These are phyloP conservation scores for Syndactyla subalaris DNA, from an alignment of 2,797 vertebrate genomes.

Conservation along the genomic window DNA sequence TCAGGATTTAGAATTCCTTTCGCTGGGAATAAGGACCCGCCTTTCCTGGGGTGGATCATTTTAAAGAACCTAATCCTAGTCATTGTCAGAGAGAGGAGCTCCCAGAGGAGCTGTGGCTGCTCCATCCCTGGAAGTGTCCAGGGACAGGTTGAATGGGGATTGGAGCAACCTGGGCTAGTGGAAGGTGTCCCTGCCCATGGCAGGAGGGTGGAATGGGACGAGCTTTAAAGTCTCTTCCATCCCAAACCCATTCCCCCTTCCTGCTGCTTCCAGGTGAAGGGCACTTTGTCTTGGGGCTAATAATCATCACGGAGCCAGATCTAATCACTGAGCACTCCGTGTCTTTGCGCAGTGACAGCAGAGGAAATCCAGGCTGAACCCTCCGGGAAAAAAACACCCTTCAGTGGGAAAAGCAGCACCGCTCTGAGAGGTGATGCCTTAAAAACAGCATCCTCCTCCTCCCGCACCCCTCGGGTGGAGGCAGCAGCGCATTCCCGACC, in stretches of 20 bases:
- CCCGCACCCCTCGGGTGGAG: background rate
- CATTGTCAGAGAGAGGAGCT: background rate
- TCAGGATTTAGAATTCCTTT: background rate
- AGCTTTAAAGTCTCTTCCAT: background rate
- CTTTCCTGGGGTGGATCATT: background rate
- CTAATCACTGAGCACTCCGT: background rate
- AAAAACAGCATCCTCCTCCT: background rate
- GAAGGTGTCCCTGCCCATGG: background rate
- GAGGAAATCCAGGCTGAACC: background rate
- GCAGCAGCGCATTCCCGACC: background rate
- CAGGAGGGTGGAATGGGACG: rapidly evolving
- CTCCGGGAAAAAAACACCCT: background rate
- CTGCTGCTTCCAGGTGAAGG: background rate
- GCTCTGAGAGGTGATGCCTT: rapidly evolving
- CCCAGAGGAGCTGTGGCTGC: background rate
- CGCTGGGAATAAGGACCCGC: background rate
- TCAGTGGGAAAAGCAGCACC: background rate
- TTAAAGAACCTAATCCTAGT: background rate
- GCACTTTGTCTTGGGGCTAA: background rate
- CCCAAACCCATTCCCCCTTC: background rate
- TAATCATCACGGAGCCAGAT: background rate
- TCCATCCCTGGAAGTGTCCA: background rate
- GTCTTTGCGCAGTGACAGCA: background rate
- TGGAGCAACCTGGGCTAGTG: background rate
- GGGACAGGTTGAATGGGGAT: background rate